phyloP scores from a whole-genome alignment of 2,888 invertebrate species.

The Neelides folsomi region DNA sequence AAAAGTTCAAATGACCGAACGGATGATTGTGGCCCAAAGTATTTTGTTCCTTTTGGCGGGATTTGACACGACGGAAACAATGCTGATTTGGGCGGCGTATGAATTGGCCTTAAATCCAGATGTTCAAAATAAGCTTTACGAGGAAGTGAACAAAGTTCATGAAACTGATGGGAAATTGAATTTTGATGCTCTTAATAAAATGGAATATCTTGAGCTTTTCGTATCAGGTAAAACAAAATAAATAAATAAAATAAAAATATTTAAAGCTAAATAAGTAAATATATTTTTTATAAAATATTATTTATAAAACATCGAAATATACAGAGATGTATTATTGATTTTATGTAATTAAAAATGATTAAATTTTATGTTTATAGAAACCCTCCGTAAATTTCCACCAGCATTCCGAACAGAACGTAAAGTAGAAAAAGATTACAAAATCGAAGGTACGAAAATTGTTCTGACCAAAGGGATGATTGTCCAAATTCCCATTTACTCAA shows the following conservation, averaged over 20 bases:
- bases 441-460: conserved; percentile 10
- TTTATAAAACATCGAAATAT: too few species aligned
- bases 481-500: conserved; percentile 7
- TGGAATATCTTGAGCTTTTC: conserved; percentile 26
- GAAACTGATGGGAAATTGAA: conserved; percentile 9
- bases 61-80: conserved; percentile 2
- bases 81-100: conserved; percentile 5
- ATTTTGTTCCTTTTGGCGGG: conserved; percentile 7
- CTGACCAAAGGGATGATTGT: conserved; percentile 12
- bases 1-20: conserved; percentile 5
- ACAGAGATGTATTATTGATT: too few species aligned
- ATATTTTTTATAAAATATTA: too few species aligned
- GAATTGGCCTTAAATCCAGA: conserved; percentile 9
- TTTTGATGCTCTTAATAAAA: conserved; percentile 15
- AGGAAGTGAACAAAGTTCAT: not conserved
- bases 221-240: conserved; percentile 15
- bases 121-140: conserved; percentile 6
- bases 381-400: conserved; percentile 14
- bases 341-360: not conserved
- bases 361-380: conserved; percentile 9
- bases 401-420: conserved; percentile 14
- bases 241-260: conserved; percentile 4
- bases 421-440: conserved; percentile 12
- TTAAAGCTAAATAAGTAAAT: not conserved
- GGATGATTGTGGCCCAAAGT: conserved; percentile 4